These are phyloP conservation scores for Erebia palarica DNA, from an alignment of 2,888 invertebrate genomes.

Conservation along the genomic window DNA sequence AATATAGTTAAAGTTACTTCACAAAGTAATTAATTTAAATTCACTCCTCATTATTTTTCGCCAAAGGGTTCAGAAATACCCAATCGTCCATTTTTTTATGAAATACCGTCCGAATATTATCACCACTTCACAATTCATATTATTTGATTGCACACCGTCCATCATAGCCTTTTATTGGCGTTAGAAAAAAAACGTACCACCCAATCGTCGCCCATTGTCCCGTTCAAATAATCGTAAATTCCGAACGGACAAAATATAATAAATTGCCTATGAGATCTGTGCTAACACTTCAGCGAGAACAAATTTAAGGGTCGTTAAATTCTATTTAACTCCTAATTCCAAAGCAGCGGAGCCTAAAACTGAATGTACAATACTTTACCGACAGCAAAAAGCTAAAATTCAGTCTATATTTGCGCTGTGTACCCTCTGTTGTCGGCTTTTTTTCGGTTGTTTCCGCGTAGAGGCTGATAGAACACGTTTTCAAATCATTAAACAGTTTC, in stretches of 20 bases:
- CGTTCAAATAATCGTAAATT: slow-evolving; percentile 81
- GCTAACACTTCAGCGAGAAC: slow-evolving; percentile 65
- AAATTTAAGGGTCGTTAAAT: slow-evolving; percentile 39
- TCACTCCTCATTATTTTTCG: neutral
- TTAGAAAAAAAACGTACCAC: slow-evolving; percentile 64
- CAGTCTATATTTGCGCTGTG: slow-evolving; percentile 78
- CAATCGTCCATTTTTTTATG: slow-evolving; percentile 38
- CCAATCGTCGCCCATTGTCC: slow-evolving; percentile 75
- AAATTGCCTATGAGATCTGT: slow-evolving; percentile 82
- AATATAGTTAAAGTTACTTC: too few species aligned
- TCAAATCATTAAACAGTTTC: slow-evolving; percentile 83
- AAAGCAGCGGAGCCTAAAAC: slow-evolving; percentile 50
- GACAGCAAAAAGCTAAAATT: slow-evolving; percentile 49
- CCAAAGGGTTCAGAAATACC: neutral
- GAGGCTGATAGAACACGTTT: slow-evolving; percentile 83
- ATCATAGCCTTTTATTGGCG: slow-evolving; percentile 66
- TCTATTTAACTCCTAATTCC: slow-evolving; percentile 41
- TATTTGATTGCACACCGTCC: slow-evolving; percentile 46
- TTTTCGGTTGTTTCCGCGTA: slow-evolving; percentile 80
- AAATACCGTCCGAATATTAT: slow-evolving; percentile 43
- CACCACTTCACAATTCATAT: slow-evolving; percentile 48
- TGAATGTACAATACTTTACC: slow-evolving; percentile 41
- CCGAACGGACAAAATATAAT: slow-evolving; percentile 81
- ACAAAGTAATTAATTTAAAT: too few species aligned
- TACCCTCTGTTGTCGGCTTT: slow-evolving; percentile 80